These are phyloP conservation scores for Sialia sialis DNA, from an alignment of 2,113 vertebrate genomes.

Conservation along the genomic window DNA sequence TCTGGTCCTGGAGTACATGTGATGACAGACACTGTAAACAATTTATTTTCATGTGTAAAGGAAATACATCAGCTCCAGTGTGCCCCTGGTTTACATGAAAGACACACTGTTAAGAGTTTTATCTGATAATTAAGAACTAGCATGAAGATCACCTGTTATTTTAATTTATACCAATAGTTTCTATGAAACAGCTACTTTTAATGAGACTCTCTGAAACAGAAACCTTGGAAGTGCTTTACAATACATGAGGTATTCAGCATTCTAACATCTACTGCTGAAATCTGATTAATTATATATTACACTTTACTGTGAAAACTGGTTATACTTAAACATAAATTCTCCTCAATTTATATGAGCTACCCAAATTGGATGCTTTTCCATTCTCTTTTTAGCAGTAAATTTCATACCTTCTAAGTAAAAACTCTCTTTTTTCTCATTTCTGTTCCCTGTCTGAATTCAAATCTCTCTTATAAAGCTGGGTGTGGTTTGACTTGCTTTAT, in stretches of 20 bases:
- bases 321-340: neutral
- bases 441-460: neutral
- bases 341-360: neutral
- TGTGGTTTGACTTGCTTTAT: conserved; percentile 6
- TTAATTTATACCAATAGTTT: neutral
- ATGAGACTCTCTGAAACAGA: neutral
- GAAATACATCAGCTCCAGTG: neutral
- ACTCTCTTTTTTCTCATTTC: neutral
- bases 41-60: neutral
- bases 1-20: neutral
- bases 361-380: neutral
- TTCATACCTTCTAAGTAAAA: neutral
- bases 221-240: neutral
- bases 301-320: neutral
- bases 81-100: neutral
- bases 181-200: neutral
- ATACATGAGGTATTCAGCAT: neutral
- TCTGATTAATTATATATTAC: neutral
- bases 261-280: neutral
- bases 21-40: neutral
- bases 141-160: neutral
- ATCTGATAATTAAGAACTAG: neutral
- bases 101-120: neutral
- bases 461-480: neutral
- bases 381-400: neutral